Evolutionary conservation across 2,113 vertebrate genomes (phyloP).

Genomic region (Empidonax alnorum): DNA sequence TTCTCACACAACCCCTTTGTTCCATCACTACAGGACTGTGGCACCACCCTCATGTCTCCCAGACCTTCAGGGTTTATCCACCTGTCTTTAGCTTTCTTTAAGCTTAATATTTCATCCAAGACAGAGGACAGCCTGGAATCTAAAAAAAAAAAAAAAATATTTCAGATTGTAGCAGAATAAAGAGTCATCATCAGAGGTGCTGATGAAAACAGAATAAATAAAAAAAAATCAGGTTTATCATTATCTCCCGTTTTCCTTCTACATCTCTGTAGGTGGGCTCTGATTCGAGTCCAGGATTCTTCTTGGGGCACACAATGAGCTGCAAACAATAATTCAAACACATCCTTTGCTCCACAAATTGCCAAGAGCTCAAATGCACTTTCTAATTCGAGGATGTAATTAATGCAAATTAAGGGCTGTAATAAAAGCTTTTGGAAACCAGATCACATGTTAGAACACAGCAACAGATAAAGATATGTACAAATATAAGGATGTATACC

Average conservation of each 20-base stretch:
- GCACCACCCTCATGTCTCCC: background rate
- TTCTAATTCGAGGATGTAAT: background rate
- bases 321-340: background rate
- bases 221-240: background rate
- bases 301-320: background rate
- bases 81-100: background rate
- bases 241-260: accelerated
- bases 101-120: background rate
- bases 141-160: background rate
- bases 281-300: background rate
- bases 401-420: background rate
- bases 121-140: background rate
- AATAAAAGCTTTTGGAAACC: background rate
- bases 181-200: background rate
- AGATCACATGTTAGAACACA: background rate
- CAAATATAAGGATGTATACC: no score
- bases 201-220: background rate
- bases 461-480: background rate
- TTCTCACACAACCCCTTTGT: no score
- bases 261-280: background rate
- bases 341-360: background rate
- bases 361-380: background rate
- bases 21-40: background rate
- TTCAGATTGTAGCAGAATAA: background rate
- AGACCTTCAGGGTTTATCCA: background rate